Evolutionary conservation across 2,113 vertebrate species (phyloP).

Genomic region (Centropristis striata): DNA sequence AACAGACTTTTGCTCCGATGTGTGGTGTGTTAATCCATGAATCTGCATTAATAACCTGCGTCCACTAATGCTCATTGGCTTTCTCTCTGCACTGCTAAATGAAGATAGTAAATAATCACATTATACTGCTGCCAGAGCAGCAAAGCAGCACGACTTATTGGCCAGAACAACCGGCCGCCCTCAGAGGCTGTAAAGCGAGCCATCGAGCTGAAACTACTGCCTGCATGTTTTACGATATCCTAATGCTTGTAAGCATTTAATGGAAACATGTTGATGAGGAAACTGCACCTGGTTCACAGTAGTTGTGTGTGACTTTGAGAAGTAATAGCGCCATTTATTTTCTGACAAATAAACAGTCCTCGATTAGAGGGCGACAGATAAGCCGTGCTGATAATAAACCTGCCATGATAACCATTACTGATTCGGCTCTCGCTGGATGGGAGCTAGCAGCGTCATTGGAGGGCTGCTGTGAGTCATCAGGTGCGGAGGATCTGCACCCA

Average conservation of each 20-base stretch:
- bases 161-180: conserved; percentile 46
- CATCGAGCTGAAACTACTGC: conserved; percentile 34
- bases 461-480: conserved; percentile 70
- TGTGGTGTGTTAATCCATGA: conserved; percentile 61
- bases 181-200: conserved; percentile 54
- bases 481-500: conserved; percentile 47
- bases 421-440: conserved; percentile 32
- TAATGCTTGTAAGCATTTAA: conserved; percentile 32
- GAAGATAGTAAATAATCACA: conserved; percentile 76
- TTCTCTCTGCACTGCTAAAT: conserved; percentile 68
- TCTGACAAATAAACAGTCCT: conserved; percentile 8
- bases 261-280: conserved; percentile 1
- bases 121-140: conserved; percentile 55
- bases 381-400: conserved; percentile 47
- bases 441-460: conserved; percentile 30
- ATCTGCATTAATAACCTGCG: conserved; percentile 69
- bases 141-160: conserved; percentile 65
- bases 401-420: conserved; percentile 33
- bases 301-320: neutral
- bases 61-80: conserved; percentile 70
- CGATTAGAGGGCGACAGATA: conserved; percentile 22
- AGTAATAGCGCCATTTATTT: neutral
- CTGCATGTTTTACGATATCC: conserved; percentile 53
- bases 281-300: neutral
- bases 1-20: conserved; percentile 41